These are phyloP conservation scores for Platysteira castanea DNA, from an alignment of 2,113 vertebrate species.

Conservation along the genomic window DNA sequence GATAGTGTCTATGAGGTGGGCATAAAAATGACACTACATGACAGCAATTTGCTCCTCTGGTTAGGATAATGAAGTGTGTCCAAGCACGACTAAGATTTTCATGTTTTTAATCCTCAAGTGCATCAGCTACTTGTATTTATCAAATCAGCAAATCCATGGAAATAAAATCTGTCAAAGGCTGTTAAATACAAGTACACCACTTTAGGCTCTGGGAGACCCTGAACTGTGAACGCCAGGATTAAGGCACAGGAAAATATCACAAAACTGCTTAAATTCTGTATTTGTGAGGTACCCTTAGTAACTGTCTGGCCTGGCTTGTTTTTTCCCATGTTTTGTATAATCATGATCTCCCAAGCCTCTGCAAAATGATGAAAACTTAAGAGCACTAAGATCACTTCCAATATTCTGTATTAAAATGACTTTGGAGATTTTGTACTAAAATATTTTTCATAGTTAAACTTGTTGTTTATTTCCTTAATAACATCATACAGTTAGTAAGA, in stretches of 20 bases:
- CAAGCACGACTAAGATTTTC: not conserved
- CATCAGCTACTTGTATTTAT: conserved; percentile 15
- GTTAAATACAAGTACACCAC: not conserved
- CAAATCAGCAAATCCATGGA: not conserved
- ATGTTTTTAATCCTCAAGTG: not conserved
- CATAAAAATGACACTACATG: not conserved
- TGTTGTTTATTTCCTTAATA: not conserved
- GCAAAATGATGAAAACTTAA: not conserved
- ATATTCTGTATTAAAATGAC: not conserved
- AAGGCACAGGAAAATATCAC: not conserved
- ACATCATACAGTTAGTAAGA: not conserved
- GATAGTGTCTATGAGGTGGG: not conserved
- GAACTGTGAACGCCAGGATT: not conserved
- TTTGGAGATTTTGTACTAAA: not conserved
- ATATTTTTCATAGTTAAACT: not conserved
- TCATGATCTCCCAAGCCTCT: not conserved
- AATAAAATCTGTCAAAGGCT: not conserved
- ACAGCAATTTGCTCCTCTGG: not conserved
- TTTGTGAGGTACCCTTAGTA: not conserved
- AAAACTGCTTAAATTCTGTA: not conserved
- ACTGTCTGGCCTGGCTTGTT: not conserved
- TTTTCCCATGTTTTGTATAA: not conserved
- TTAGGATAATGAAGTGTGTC: not conserved
- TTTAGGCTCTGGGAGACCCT: not conserved
- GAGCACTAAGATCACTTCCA: not conserved